These are phyloP conservation scores for Xestobium rufovillosum DNA, from an alignment of 2,888 invertebrate species.

Conservation along the genomic window DNA sequence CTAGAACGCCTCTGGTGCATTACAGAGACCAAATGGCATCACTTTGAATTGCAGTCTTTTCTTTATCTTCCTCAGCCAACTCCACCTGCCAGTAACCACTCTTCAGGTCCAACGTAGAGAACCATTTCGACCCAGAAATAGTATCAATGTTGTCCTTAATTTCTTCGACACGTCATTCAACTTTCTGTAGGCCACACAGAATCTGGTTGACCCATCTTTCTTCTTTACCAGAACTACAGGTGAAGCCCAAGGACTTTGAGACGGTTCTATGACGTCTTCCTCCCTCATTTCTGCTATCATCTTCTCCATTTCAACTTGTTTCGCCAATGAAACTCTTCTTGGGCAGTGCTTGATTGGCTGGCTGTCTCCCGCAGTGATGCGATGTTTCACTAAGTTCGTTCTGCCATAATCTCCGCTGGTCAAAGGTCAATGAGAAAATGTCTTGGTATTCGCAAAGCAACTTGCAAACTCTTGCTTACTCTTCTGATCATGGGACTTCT, in stretches of 20 bases:
- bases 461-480: neutral
- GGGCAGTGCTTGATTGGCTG: slow-evolving; percentile 7
- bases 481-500: neutral
- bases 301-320: slow-evolving; percentile 11
- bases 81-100: too few relatives aligned
- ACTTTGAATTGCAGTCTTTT: slow-evolving; percentile 11
- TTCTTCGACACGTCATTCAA: slow-evolving; percentile 19
- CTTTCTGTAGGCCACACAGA: slow-evolving; percentile 19
- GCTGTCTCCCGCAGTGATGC: slow-evolving; percentile 4
- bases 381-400: slow-evolving; percentile 5
- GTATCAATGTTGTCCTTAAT: slow-evolving; percentile 27
- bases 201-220: too few relatives aligned
- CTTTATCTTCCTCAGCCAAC: neutral
- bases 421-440: too few relatives aligned
- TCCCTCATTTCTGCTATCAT: too few relatives aligned
- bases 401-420: neutral
- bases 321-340: slow-evolving; percentile 7
- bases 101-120: too few relatives aligned
- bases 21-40: too few relatives aligned
- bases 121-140: slow-evolving; percentile 23
- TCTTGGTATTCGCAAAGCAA: slow-evolving; percentile 1
- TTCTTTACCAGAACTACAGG: too few relatives aligned
- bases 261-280: slow-evolving; percentile 8
- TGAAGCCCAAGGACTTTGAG: slow-evolving; percentile 10
- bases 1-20: too few relatives aligned